Percentiles rank a stretch among this genome's conserved stretches.
phyloP scores from a whole-genome alignment of 2,797 vertebrate species.

The Darevskia mixta region DNA sequence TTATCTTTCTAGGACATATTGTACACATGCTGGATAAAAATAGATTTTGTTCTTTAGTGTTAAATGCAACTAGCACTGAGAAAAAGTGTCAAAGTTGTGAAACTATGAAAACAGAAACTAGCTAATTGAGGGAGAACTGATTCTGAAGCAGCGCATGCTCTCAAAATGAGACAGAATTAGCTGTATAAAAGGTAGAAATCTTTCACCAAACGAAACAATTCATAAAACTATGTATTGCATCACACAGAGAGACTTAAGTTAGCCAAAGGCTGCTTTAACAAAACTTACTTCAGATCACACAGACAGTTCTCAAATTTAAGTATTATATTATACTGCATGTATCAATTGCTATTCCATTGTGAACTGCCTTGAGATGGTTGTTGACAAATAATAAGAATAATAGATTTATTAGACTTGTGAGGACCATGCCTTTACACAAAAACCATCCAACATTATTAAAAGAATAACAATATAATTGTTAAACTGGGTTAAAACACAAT shows the following conservation, averaged over 20 bases:
- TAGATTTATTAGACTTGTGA: too few species aligned
- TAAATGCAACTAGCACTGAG: neutral
- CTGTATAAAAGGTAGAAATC: neutral
- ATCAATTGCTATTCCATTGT: neutral
- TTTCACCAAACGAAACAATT: neutral
- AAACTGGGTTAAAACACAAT: too few species aligned
- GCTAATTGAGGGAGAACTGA: neutral
- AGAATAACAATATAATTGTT: too few species aligned
- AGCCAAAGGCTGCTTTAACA: neutral
- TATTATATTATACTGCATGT: neutral
- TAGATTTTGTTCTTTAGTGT: neutral
- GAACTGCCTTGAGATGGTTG: too few species aligned
- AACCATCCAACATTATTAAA: too few species aligned
- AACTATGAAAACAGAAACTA: neutral
- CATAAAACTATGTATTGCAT: neutral
- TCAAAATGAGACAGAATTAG: neutral
- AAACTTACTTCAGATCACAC: neutral
- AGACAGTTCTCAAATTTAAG: neutral
- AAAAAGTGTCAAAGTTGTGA: neutral
- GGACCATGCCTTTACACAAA: too few species aligned
- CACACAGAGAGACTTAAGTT: neutral
- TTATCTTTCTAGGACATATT: neutral
- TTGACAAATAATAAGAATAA: too few species aligned
- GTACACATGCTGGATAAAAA: conserved; percentile 12
- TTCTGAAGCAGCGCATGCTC: neutral